phyloP scores from a whole-genome alignment of 2,113 vertebrate species.

The Cichladusa arquata region DNA sequence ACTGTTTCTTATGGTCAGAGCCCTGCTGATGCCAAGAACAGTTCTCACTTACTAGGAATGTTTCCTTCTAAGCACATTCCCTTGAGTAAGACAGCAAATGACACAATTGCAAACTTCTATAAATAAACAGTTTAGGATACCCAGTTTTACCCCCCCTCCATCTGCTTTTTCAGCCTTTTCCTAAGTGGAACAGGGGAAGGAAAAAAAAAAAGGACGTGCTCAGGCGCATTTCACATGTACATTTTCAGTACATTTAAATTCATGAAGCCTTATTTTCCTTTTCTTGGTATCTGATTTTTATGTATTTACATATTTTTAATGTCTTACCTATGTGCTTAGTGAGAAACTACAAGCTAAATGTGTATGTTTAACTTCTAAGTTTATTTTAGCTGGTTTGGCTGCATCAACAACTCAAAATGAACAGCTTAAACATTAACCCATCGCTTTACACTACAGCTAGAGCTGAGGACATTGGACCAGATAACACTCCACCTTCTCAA shows the following conservation, averaged over 20 bases:
- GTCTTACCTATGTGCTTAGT: background rate
- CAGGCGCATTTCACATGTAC: background rate
- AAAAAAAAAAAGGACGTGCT: rapidly evolving
- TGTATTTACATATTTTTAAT: background rate
- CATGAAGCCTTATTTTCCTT: background rate
- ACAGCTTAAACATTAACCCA: conserved; percentile 51
- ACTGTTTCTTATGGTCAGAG: conserved; percentile 38
- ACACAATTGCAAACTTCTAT: conserved; percentile 68
- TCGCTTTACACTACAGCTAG: background rate
- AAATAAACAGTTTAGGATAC: conserved; percentile 62
- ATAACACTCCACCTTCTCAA: conserved; percentile 21
- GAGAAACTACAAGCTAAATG: background rate
- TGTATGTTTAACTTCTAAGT: conserved; percentile 1
- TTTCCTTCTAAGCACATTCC: conserved; percentile 72
- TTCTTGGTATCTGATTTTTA: background rate
- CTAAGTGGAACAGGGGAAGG: background rate
- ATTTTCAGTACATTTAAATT: background rate
- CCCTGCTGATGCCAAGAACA: conserved; percentile 53
- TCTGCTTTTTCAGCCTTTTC: conserved; percentile 36
- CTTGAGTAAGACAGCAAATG: conserved; percentile 57
- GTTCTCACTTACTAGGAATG: conserved; percentile 68
- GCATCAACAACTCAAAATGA: background rate
- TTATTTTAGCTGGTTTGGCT: background rate
- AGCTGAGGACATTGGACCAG: conserved; percentile 50
- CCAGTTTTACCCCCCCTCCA: background rate